phyloP scores from a whole-genome alignment of 2,113 vertebrate genomes.

The Falcunculus frontatus region DNA sequence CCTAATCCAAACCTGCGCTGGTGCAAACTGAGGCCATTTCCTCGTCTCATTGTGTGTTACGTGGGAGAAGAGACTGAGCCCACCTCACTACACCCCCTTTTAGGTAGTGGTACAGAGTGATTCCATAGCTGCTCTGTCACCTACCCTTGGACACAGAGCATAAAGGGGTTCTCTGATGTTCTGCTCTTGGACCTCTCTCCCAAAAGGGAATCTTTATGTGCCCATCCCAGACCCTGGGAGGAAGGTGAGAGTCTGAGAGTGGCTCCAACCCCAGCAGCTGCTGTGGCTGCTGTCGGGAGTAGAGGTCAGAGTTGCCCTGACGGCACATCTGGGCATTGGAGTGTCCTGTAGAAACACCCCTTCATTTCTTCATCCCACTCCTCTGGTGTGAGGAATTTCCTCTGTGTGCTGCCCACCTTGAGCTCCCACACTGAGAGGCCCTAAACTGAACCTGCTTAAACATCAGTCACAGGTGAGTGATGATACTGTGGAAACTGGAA shows the following conservation, averaged over 20 bases:
- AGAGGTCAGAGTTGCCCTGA: too few species aligned
- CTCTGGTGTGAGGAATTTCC: not conserved
- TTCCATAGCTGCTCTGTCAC: fast-evolving
- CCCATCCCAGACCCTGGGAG: too few species aligned
- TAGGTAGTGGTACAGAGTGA: not conserved
- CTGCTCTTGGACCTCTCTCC: not conserved
- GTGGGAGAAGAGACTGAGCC: not conserved
- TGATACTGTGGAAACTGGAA: not conserved
- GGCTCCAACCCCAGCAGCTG: not conserved
- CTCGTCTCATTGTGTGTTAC: not conserved
- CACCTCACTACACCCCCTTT: not conserved
- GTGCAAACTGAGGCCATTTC: not conserved
- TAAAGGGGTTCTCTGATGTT: fast-evolving
- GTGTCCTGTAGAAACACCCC: fast-evolving
- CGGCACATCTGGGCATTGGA: not conserved
- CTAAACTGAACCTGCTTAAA: not conserved
- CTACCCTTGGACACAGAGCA: fast-evolving
- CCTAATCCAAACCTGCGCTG: not conserved
- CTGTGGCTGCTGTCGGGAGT: not conserved
- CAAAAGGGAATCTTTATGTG: fast-evolving
- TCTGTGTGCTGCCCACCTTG: fast-evolving
- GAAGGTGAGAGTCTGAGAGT: not conserved
- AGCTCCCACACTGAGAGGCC: not conserved
- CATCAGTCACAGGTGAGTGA: not conserved
- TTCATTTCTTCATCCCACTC: not conserved